Evolutionary conservation across 2,797 vertebrate genomes (phyloP), one percentile per base, ranked within the genome.

Genomic region (Siniperca obscura): DNA sequence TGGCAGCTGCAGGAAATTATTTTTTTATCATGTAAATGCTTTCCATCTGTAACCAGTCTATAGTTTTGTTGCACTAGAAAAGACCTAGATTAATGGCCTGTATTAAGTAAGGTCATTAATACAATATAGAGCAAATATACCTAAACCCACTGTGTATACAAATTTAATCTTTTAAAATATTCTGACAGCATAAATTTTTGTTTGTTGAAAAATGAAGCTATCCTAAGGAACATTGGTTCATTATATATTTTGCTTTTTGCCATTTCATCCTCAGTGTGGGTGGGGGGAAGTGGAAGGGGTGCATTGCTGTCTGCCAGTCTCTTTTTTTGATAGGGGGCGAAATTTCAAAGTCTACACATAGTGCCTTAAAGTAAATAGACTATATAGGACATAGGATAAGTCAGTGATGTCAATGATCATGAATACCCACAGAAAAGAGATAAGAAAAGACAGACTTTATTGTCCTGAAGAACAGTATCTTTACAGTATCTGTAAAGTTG

Each of bases 31-130:
- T 68, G 48, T 19, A 36, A 59, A 67, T 40, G 6, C 11, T 52
- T 40, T 64, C 66, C 78, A 81, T 78, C 42, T 86, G 60, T 30
- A 27, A 42, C 59, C 14, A 27, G 21, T 53, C 13, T 74, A n/a
- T 8, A 40, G 46, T 61, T 78, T 14, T 53, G 40, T 36, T 21
- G 17, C 46, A 34, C 0, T n/a, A 12, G 16, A 69, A n/a, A 30
- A 30, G 3, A 30, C 30, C 30, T 17, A n/a, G 61, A 67, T 52
- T 34, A 82, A 78, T 46, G 53, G 30, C 21, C 48, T 67, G 7
- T 61, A 40, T 62, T 44, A 36, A 56, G 5, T n/a, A 13, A 36
- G 53, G 22, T 53, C 7, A 27, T 21, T 61, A 30, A 46, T 3
- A 65, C 8, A 27, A 22, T 27, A 68, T 34, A n/a, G 27, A 53